These are phyloP conservation scores for Karalla daura DNA, from an alignment of 2,797 vertebrate species.

Conservation along the genomic window DNA sequence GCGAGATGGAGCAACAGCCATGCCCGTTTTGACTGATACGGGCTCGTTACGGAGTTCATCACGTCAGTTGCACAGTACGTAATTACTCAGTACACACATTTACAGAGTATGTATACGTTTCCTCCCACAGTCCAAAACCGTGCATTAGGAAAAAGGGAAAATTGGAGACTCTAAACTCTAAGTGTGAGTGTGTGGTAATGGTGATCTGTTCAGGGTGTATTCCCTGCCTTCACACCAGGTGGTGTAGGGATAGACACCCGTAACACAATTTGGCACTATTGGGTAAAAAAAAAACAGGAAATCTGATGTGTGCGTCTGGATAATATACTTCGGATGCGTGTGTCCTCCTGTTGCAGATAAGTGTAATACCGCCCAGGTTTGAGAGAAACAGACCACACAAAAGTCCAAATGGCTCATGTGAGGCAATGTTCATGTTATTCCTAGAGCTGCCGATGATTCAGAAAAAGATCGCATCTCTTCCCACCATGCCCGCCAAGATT, in stretches of 20 bases:
- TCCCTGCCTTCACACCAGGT: too few relatives aligned
- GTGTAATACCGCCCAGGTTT: not conserved
- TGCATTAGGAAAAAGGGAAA: too few relatives aligned
- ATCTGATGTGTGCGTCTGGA: too few relatives aligned
- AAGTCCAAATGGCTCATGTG: slow-evolving; percentile 1
- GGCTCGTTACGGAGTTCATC: slow-evolving; percentile 40
- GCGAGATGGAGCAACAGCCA: slow-evolving; percentile 49
- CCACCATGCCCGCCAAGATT: slow-evolving; percentile 22
- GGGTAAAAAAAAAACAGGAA: too few relatives aligned
- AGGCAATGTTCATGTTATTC: slow-evolving; percentile 1
- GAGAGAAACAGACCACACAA: not conserved
- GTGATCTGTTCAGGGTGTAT: too few relatives aligned
- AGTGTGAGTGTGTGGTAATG: slow-evolving; percentile 14
- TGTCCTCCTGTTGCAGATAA: not conserved
- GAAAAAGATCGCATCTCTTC: slow-evolving; percentile 30
- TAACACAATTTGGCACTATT: too few relatives aligned
- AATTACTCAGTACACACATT: slow-evolving; percentile 45
- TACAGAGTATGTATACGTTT: slow-evolving; percentile 20
- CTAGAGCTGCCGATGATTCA: slow-evolving; percentile 9
- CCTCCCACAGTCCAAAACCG: too few relatives aligned
- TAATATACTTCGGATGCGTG: too few relatives aligned
- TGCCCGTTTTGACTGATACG: slow-evolving; percentile 24
- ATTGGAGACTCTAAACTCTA: slow-evolving; percentile 8
- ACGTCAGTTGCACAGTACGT: slow-evolving; percentile 30
- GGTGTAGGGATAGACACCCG: too few relatives aligned